Evolutionary conservation across 1,140 invertebrate species (phyloP).

Genomic region (Drosophila pallidifrons): DNA sequence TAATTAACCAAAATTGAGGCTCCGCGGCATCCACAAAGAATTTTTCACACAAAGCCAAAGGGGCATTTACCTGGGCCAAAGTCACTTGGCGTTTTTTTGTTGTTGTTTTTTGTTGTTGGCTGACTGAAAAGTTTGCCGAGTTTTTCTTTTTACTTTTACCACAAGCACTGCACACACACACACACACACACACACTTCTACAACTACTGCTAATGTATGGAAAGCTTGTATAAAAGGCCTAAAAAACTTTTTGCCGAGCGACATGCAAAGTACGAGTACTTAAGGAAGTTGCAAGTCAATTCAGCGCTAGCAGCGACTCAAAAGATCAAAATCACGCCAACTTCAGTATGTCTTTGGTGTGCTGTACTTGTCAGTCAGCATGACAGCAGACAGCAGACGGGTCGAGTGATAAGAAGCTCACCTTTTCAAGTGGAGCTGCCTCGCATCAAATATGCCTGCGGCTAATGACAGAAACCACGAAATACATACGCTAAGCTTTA

Average conservation of each 20-base stretch:
- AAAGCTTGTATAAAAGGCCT: conserved; percentile 38
- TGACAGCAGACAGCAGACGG: conserved; percentile 10
- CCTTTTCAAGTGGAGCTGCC: not conserved
- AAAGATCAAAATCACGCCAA: conserved; percentile 68
- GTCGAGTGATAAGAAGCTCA: conserved; percentile 32
- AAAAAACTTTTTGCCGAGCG: conserved; percentile 46
- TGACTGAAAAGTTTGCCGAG: conserved; percentile 21
- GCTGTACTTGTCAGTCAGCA: conserved; percentile 15
- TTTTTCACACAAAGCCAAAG: conserved; percentile 42
- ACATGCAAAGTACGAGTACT: conserved; percentile 56
- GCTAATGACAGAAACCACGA: conserved; percentile 32
- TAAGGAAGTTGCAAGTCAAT: conserved; percentile 71
- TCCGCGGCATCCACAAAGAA: conserved; percentile 44
- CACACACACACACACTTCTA: not conserved
- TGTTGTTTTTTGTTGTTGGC: not conserved
- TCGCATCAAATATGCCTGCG: not conserved
- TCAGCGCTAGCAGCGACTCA: conserved; percentile 60
- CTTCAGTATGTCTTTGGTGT: conserved; percentile 12
- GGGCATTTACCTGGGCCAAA: conserved; percentile 29
- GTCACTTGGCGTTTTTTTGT: not conserved
- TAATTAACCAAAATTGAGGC: conserved; percentile 73
- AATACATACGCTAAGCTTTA: not conserved
- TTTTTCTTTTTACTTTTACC: conserved; percentile 1
- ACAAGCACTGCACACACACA: not conserved
- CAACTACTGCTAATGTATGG: conserved; percentile 11